Base-by-base conservation (phyloP, 2,113 vertebrate species). In the Percopsis transmontana region DNA sequence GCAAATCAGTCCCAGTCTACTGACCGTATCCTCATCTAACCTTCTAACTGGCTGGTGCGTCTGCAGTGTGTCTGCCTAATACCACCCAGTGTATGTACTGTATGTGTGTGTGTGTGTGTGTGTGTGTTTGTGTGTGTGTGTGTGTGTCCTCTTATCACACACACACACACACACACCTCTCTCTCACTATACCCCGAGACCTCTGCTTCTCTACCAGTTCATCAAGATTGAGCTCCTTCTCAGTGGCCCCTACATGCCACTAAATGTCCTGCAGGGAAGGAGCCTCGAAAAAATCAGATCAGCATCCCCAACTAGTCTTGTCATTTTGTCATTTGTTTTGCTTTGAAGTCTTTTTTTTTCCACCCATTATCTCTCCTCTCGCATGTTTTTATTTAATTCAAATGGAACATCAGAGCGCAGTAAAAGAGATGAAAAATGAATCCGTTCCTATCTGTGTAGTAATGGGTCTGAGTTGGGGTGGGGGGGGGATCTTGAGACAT, bases 221-320 rank as follows among this genome's bases (percentile, higher is more conserved):
- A 70, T n/a, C n/a, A n/a, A n/a, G n/a, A n/a, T 50, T 71, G 54
- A 61, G 61, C 55, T 62, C 24, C 58, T 71, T 15, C 61, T 71
- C 58, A 68, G 38, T 42, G 50, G 59, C 40, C 23, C 27, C 15
- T 50, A n/a, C 27, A 33, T 4, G 8, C 27, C 21, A 23, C 14
- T 45, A 45, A 68, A 20, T 58, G 62, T 16, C 50, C 20, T 60
- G n/a, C 48, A 54, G 39, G 52, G 14, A 14, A 42, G 48, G 15
- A 20, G 52, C 58, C n/a, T 18, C 1, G 16, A 51, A 58, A 67
- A 9, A 18, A 13, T 16, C 18, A 67, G 1, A 40, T 73, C 67
- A 71, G 73, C 73, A 62, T 5, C 64, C 63, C 14, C 38, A 1
- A 23, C 24, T 18, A 42, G 27, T 14, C 20, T 23, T 1, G 5